Conservation (phyloP, 2,797 vertebrate genomes). For the Catamblyrhynchus diadema region DNA sequence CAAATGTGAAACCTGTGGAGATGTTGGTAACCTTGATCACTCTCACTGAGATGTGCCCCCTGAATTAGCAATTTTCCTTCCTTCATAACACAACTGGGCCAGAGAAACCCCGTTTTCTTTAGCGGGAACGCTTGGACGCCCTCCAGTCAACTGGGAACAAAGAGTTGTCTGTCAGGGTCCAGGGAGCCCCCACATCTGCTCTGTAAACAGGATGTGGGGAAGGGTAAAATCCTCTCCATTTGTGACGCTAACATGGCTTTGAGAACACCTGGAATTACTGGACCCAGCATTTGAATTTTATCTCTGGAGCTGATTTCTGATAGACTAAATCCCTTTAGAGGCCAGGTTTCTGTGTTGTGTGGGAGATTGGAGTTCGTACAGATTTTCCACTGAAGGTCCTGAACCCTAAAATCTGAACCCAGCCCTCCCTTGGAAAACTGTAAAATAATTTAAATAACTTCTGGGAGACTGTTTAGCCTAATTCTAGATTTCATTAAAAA, state of each 20-base stretch:
- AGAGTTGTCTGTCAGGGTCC: slow-evolving; percentile 44
- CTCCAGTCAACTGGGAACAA: slow-evolving; percentile 44
- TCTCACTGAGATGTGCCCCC: not conserved
- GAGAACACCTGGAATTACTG: slow-evolving; percentile 42
- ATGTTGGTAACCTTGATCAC: not conserved
- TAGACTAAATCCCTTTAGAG: not conserved
- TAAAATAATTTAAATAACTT: not conserved
- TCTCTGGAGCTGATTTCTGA: not conserved
- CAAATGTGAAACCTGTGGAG: not conserved
- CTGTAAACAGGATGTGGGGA: slow-evolving; percentile 40
- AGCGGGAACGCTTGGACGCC: not conserved
- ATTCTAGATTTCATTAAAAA: not conserved
- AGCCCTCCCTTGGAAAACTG: not conserved
- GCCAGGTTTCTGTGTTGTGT: not conserved
- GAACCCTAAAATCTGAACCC: not conserved
- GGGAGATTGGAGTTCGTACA: not conserved
- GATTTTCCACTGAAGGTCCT: not conserved
- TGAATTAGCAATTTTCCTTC: not conserved
- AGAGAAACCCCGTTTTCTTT: not conserved
- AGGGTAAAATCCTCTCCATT: slow-evolving; percentile 28
- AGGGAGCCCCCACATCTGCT: slow-evolving; percentile 40
- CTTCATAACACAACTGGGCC: not conserved
- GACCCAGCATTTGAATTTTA: not conserved
- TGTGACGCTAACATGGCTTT: not conserved
- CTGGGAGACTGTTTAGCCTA: not conserved